phyloP scores from a whole-genome alignment of 2,113 vertebrate genomes.

The Equus przewalskii region DNA sequence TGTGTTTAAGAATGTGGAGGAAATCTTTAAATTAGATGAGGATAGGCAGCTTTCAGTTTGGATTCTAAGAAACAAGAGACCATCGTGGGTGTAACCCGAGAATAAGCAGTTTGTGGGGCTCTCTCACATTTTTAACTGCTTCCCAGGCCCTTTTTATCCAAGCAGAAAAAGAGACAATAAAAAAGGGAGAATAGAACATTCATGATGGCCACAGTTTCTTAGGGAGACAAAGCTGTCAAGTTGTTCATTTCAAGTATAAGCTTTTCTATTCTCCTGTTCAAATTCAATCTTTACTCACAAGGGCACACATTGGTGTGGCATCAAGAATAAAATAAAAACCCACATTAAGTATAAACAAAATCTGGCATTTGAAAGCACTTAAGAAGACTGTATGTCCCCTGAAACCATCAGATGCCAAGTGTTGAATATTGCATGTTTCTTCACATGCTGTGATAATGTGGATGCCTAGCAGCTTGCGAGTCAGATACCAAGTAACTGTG shows the following conservation, averaged over 20 bases:
- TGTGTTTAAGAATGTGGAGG: neutral
- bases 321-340: neutral
- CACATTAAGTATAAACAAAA: constrained; percentile 58
- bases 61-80: neutral
- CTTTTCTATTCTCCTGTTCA: neutral
- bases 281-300: neutral
- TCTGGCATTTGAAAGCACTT: constrained; percentile 25
- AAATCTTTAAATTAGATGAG: neutral
- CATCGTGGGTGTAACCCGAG: neutral
- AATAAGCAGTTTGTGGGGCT: neutral
- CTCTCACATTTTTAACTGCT: neutral
- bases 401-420: neutral
- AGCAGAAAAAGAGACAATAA: neutral
- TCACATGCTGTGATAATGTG: neutral
- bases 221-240: neutral
- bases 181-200: neutral
- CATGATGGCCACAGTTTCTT: neutral
- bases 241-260: neutral
- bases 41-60: neutral
- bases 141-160: neutral
- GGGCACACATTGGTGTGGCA: neutral
- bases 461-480: constrained; percentile 28
- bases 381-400: neutral
- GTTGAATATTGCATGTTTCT: constrained; percentile 27
- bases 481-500: constrained; percentile 67